Base-by-base conservation (phyloP, 1,140 invertebrate genomes). In the Cheumatopsyche charites region DNA sequence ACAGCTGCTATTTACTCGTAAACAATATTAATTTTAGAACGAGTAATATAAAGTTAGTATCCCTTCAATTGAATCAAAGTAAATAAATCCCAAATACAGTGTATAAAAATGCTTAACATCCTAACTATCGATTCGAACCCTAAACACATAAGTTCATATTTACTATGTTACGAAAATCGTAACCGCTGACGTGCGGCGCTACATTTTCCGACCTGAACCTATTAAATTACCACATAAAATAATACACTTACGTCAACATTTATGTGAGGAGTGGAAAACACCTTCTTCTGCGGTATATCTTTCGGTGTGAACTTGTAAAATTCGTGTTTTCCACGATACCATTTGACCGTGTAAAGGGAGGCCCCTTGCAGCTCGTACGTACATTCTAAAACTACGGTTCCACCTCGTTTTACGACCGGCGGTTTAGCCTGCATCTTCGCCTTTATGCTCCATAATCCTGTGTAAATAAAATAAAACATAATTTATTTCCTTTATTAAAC, bases 281-380 rank as follows among this genome's bases (percentile, higher is more conserved):
- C 84, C 79, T 90, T 91, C 12, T 84, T 89, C 36, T 83, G 79
- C 1, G 89, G 89, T 62, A 78, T 83, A 72, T 90, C 88, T 36
- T 81, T 87, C 0, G 90, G 89, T 2, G 88, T 86, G 78, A 85
- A 91, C 73, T 90, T 85, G 81, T 90, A 91, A 79, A 91, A 90
- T 79, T 92, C 90, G 73, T 85, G 81, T 67, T 80, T 84, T 25
- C 90, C 91, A 55, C 90, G 86, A 78, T 92, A 92, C 91, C 91
- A 93, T 82, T 92, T 92, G 49, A 92, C 86, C 1, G 90, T 89
- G 79, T 92, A 92, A 42, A 92, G 84, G 17, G 86, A 85, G 11
- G 86, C 87, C 1, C 86, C 85, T 78, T 90, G 87, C 52, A 92
- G 79, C 76, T 91, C 86, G 83, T 92, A 92, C 71, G 84, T 80